A percentile compares a stretch with the other conserved stretches of the same genome.
These are phyloP conservation scores for Argyresthia goedartella DNA, from an alignment of 2,888 invertebrate species.

Conservation along the genomic window DNA sequence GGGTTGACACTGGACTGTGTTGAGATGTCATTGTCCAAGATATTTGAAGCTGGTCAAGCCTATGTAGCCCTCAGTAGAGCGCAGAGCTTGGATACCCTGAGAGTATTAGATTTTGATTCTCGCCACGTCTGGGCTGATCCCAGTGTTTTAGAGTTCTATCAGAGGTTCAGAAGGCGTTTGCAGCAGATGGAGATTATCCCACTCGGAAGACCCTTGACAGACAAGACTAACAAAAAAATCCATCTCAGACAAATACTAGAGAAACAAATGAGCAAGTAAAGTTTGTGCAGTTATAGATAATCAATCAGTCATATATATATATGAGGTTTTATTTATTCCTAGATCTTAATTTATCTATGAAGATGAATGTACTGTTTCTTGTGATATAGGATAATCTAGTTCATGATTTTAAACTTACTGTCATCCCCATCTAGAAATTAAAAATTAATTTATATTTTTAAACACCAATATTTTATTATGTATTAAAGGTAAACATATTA, in stretches of 20 bases:
- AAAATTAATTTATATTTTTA: not conserved
- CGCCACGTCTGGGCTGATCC: slow-evolving; percentile 92
- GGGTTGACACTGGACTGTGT: slow-evolving; percentile 95
- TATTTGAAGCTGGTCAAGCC: slow-evolving; percentile 96
- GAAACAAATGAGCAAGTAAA: slow-evolving; percentile 36
- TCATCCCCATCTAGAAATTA: too few relatives aligned
- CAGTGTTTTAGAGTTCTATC: slow-evolving; percentile 86
- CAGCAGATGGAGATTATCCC: slow-evolving; percentile 76
- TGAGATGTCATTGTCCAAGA: slow-evolving; percentile 91
- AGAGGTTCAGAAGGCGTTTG: slow-evolving; percentile 73
- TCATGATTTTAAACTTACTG: too few relatives aligned
- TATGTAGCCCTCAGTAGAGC: slow-evolving; percentile 96
- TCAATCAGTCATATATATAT: not conserved
- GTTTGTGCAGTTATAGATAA: not conserved
- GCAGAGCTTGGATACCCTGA: slow-evolving; percentile 85
- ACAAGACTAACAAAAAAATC: slow-evolving; percentile 52
- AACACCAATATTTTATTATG: not conserved
- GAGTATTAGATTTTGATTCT: slow-evolving; percentile 88
- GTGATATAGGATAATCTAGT: too few relatives aligned
- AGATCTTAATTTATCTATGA: too few relatives aligned
- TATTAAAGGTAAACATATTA: too few relatives aligned
- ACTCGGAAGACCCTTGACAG: slow-evolving; percentile 58
- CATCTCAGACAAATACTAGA: slow-evolving; percentile 51
- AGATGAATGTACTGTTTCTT: too few relatives aligned
- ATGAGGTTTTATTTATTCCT: too few relatives aligned